These are phyloP conservation scores for Cepaea nemoralis DNA, from an alignment of 1,140 invertebrate genomes.

Conservation along the genomic window DNA sequence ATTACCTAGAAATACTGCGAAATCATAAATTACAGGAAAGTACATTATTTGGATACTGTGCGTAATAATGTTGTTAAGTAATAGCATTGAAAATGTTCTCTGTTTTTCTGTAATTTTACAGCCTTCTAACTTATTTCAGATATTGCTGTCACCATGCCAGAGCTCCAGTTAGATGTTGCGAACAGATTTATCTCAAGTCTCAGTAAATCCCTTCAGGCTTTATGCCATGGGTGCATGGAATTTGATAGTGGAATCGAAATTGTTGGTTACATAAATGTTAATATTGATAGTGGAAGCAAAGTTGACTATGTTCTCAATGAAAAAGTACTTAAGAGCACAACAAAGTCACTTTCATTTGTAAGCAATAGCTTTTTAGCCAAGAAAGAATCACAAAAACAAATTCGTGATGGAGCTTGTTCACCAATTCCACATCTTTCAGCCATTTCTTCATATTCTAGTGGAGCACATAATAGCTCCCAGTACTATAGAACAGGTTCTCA, in stretches of 20 bases:
- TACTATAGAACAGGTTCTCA: not conserved
- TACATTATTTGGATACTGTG: too few species aligned
- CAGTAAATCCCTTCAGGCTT: slow-evolving; percentile 45
- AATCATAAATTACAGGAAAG: too few species aligned
- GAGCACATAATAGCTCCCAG: not conserved
- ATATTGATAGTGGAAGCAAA: slow-evolving; percentile 43
- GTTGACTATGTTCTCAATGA: slow-evolving; percentile 49
- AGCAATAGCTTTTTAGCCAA: slow-evolving; percentile 48
- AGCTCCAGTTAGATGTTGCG: slow-evolving; percentile 36
- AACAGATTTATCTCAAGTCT: slow-evolving; percentile 46
- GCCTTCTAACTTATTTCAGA: not conserved
- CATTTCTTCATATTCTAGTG: not conserved
- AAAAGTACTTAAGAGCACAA: slow-evolving; percentile 45
- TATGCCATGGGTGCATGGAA: slow-evolving; percentile 48
- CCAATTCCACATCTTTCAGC: not conserved
- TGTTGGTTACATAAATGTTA: slow-evolving; percentile 46
- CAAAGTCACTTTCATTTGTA: slow-evolving; percentile 45
- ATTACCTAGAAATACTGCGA: too few species aligned
- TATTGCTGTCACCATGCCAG: slow-evolving; percentile 22
- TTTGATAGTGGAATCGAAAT: slow-evolving; percentile 48
- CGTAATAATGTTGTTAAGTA: too few species aligned
- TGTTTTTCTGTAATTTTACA: too few species aligned
- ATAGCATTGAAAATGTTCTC: too few species aligned
- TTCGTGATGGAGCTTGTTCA: slow-evolving; percentile 16
- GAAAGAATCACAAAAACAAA: slow-evolving; percentile 27